A percentile compares a stretch with the other conserved stretches of the same genome.
Evolutionary conservation across 2,888 invertebrate genomes (phyloP).

Genomic region (Drosophila hamatofila): DNA sequence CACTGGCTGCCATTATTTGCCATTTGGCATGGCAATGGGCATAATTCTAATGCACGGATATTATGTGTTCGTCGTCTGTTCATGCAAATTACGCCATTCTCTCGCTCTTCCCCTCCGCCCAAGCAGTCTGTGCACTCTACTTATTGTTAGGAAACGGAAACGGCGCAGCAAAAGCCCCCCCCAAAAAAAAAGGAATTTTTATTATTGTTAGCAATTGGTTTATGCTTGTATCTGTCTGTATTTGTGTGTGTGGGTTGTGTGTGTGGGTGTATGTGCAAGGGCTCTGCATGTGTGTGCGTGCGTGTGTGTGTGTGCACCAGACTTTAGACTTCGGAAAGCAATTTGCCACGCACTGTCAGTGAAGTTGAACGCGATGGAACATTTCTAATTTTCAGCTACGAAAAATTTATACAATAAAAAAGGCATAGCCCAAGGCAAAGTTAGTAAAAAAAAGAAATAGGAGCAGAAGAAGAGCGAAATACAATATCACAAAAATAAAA

Average conservation of each 20-base stretch:
- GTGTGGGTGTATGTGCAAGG: slow-evolving; percentile 24
- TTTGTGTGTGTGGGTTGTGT: slow-evolving; percentile 20
- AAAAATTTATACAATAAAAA: slow-evolving; percentile 75
- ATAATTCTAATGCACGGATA: slow-evolving; percentile 79
- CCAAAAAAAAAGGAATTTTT: slow-evolving; percentile 51
- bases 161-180: slow-evolving; percentile 38
- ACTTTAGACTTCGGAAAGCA: slow-evolving; percentile 78
- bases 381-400: slow-evolving; percentile 81
- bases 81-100: slow-evolving; percentile 66
- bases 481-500: not conserved
- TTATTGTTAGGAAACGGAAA: slow-evolving; percentile 71
- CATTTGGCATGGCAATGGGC: slow-evolving; percentile 43
- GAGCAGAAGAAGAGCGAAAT: not conserved
- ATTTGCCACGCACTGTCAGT: slow-evolving; percentile 81
- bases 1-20: slow-evolving; percentile 62
- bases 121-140: slow-evolving; percentile 30
- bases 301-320: slow-evolving; percentile 44
- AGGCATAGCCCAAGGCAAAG: slow-evolving; percentile 45
- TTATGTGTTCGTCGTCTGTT: slow-evolving; percentile 68
- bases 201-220: slow-evolving; percentile 74
- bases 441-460: not conserved
- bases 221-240: slow-evolving; percentile 28
- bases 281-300: slow-evolving; percentile 30
- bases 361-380: slow-evolving; percentile 80
- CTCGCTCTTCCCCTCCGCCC: not conserved